Evolutionary conservation across 92 coral and sea anemone genomes (phyloP).

Genomic region (Hydrozoanthus gracilis): DNA sequence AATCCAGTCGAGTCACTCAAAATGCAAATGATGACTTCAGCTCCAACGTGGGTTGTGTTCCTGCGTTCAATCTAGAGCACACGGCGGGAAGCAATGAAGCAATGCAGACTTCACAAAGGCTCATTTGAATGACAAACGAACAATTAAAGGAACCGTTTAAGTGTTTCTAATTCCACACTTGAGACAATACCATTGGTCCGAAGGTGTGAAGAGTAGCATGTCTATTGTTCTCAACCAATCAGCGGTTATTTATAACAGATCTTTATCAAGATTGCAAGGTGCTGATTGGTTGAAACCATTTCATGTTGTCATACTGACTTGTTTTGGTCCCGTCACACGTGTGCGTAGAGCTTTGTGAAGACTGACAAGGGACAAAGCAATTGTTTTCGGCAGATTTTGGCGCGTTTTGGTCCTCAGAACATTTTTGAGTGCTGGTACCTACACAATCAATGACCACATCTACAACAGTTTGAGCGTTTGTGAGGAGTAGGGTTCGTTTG

Average conservation of each 20-base stretch:
- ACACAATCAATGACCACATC: slow-evolving; percentile 48
- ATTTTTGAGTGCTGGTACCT: slow-evolving; percentile 61
- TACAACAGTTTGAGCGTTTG: slow-evolving; percentile 39
- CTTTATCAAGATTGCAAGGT: slow-evolving; percentile 57
- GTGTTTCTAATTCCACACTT: slow-evolving; percentile 79
- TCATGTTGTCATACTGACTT: slow-evolving; percentile 75
- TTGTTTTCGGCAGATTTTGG: slow-evolving; percentile 90
- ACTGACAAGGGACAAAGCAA: slow-evolving; percentile 74
- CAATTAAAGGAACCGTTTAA: slow-evolving; percentile 98
- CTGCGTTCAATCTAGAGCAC: slow-evolving; percentile 18
- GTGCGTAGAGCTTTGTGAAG: slow-evolving; percentile 68
- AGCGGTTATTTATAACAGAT: slow-evolving; percentile 84
- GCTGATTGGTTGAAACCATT: slow-evolving; percentile 74
- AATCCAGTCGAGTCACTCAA: neutral
- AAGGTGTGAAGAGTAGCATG: slow-evolving; percentile 84
- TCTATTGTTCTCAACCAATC: slow-evolving; percentile 89
- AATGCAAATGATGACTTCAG: slow-evolving; percentile 13
- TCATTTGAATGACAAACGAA: slow-evolving; percentile 93
- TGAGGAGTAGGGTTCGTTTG: slow-evolving; percentile 37
- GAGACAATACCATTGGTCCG: slow-evolving; percentile 87
- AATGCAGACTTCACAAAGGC: slow-evolving; percentile 56
- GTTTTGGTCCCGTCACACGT: slow-evolving; percentile 83
- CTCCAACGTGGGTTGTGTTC: slow-evolving; percentile 14
- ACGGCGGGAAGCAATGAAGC: slow-evolving; percentile 61
- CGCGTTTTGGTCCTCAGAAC: slow-evolving; percentile 78